Base-by-base conservation (phyloP, 2,888 invertebrate genomes). In the Rotaria socialis region DNA sequence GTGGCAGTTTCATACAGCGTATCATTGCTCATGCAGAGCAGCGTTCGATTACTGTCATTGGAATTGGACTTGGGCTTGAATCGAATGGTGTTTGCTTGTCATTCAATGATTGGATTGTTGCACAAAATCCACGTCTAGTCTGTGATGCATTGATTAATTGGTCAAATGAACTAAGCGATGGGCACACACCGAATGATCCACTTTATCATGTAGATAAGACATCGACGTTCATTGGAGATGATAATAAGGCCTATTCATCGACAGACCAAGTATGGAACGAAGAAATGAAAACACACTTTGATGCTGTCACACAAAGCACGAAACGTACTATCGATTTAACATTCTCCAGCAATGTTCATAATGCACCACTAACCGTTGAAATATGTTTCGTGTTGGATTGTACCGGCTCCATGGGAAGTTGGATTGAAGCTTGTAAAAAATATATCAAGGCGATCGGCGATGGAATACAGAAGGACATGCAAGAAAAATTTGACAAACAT, bases 71-170 rank as follows among this genome's bases (percentile, higher is more conserved):
- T 75, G 75, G 75, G 4, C 10, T 43, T 22, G 75, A 75, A 75
- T 41, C 75, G 41, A 75, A 75, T 75, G 75, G 75, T 41, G 75
- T 75, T 43, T 41, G 8, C 27, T 43, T 43, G 41, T 11, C 75
- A 75, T 75, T 75, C 43, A 41, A 75, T 75, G 75, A 75, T 75
- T 75, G 75, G 75, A 75, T 75, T 43, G 27, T 43, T 24, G 75
- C 41, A 41, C 75, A 75, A 75, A 75, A 75, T 75, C 75, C 75
- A 43, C 19, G 22, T 75, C 14, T 75, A 41, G 8, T 43, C 43
- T 75, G 43, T 24, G 75, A 75, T 43, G 75, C 43, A 10, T 11
- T 75, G 1, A 75, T 75, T 43, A 41, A 75, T 6, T 43, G 75
- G 75, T 75, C 75, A 11, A 75, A 19, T 75, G 43, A 75, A 75